phyloP scores from a whole-genome alignment of 2,888 invertebrate species.

The Epirrita christyi region DNA sequence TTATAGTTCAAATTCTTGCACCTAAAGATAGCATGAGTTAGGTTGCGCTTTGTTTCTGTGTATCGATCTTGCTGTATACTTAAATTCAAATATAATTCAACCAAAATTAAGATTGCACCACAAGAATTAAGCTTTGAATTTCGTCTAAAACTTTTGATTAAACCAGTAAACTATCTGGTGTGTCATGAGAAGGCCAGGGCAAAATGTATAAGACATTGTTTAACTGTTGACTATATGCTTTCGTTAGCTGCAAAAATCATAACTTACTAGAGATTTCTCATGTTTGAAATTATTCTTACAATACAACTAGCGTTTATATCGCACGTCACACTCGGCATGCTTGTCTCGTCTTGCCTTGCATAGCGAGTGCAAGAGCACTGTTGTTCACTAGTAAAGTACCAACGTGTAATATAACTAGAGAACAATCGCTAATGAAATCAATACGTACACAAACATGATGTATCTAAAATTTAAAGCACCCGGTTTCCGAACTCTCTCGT shows the following conservation, averaged over 20 bases:
- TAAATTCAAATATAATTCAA: no score
- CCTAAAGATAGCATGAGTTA: conserved; percentile 22
- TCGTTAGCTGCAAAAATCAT: conserved; percentile 22
- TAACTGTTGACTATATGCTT: neutral
- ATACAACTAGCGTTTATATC: conserved; percentile 34
- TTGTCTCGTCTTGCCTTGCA: conserved; percentile 23
- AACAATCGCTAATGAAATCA: conserved; percentile 77
- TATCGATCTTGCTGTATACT: no score
- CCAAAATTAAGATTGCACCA: no score
- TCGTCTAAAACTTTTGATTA: no score
- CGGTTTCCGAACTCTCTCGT: conserved; percentile 83
- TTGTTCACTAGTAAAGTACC: conserved; percentile 48
- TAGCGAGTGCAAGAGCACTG: conserved; percentile 28
- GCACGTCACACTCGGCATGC: conserved; percentile 24
- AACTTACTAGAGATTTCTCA: conserved; percentile 18
- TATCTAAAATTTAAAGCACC: conserved; percentile 82
- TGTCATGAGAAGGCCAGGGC: neutral
- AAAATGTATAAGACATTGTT: neutral
- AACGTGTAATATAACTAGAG: conserved; percentile 66
- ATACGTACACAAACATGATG: conserved; percentile 76
- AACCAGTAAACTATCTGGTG: no score
- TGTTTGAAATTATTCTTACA: conserved; percentile 34
- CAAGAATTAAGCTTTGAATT: no score
- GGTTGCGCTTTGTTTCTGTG: neutral
- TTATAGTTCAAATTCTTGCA: conserved; percentile 33